Percentiles rank a stretch among this genome's conserved stretches.
These are phyloP conservation scores for Mormyrops boulengeri DNA, from an alignment of 2,797 vertebrate genomes.

Conservation along the genomic window DNA sequence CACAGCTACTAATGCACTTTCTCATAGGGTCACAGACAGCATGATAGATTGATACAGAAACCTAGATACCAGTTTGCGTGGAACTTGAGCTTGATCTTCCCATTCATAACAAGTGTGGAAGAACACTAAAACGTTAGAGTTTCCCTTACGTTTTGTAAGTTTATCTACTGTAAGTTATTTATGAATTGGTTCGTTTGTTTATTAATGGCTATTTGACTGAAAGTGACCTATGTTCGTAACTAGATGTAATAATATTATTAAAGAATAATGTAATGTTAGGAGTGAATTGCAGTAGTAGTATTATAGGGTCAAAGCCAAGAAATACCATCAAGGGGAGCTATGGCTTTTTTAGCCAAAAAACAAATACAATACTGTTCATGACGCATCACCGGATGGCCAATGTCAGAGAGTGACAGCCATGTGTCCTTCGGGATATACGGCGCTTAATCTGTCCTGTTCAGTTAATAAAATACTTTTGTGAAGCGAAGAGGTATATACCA, in stretches of 20 bases:
- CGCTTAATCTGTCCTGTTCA: background rate
- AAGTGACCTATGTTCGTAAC: background rate
- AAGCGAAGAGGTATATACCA: background rate
- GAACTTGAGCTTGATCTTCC: background rate
- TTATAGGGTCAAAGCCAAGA: background rate
- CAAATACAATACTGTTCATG: background rate
- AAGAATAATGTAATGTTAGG: background rate
- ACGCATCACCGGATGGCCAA: background rate
- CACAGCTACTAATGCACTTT: constrained; percentile 19
- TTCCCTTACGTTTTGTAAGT: background rate
- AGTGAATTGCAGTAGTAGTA: background rate
- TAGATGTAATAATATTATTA: background rate
- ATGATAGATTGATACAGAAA: background rate
- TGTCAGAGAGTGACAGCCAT: background rate
- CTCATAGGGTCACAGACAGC: background rate
- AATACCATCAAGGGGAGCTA: background rate
- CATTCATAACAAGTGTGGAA: background rate
- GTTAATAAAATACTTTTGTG: background rate
- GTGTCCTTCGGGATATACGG: background rate
- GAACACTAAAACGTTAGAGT: background rate
- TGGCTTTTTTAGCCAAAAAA: background rate
- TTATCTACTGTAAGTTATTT: background rate
- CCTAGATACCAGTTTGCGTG: background rate
- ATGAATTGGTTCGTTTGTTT: background rate
- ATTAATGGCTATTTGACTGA: background rate